phyloP scores from a whole-genome alignment of 2,113 vertebrate genomes.

The Marmota monax region DNA sequence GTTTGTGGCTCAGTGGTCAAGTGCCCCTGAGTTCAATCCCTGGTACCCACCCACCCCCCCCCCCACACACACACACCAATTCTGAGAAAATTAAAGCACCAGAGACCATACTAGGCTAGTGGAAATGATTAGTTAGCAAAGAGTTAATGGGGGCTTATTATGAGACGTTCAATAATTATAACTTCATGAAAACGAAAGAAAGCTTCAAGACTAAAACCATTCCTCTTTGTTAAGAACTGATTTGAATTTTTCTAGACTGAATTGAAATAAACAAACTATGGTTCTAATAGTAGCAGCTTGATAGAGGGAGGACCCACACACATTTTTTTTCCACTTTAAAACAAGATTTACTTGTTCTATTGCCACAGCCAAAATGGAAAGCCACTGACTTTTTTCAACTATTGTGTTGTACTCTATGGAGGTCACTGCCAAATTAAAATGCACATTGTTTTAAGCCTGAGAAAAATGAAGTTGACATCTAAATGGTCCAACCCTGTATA shows the following conservation, averaged over 20 bases:
- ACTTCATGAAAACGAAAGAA: constrained; percentile 59
- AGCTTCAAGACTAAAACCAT: constrained; percentile 46
- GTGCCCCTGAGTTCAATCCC: too few species aligned
- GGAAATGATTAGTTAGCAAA: constrained; percentile 49
- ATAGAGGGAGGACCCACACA: constrained; percentile 8
- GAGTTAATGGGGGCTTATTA: constrained; percentile 50
- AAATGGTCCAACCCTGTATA: constrained; percentile 4
- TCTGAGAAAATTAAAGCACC: constrained; percentile 40
- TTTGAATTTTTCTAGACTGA: constrained; percentile 56
- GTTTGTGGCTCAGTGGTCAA: too few species aligned
- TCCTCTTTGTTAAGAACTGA: constrained; percentile 51
- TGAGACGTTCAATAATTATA: constrained; percentile 47
- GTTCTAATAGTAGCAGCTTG: constrained; percentile 35
- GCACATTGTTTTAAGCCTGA: constrained; percentile 54
- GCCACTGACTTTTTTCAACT: neutral
- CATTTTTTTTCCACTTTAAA: constrained; percentile 54
- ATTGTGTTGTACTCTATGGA: constrained; percentile 34
- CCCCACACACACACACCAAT: neutral
- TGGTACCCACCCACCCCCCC: too few species aligned
- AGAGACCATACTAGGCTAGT: neutral
- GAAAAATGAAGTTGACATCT: constrained; percentile 64
- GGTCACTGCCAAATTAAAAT: constrained; percentile 42
- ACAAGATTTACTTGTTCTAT: constrained; percentile 63
- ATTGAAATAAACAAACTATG: constrained; percentile 55
- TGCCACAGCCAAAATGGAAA: constrained; percentile 62